phyloP scores from a whole-genome alignment of 92 coral and sea anemone species.

The Zoanthus sansibaricus region DNA sequence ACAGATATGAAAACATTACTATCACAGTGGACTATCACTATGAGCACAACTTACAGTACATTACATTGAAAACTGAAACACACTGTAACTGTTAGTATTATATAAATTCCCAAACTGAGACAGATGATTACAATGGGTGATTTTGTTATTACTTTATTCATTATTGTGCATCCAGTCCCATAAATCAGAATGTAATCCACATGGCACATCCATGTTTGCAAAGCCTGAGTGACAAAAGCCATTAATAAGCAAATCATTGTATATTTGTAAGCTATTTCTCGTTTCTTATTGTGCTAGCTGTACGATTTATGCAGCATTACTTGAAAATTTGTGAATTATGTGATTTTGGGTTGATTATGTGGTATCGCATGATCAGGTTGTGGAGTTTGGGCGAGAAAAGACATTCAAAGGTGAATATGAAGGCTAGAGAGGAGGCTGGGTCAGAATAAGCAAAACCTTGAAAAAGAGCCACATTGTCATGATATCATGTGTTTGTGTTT shows the following conservation, averaged over 20 bases:
- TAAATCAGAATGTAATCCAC: neutral
- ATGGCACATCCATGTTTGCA: neutral
- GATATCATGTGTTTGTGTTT: too few species aligned
- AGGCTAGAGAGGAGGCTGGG: too few species aligned
- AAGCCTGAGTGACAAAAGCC: conserved; percentile 9
- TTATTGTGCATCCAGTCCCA: neutral
- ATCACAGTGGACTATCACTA: neutral
- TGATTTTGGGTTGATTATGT: neutral
- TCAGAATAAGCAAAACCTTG: too few species aligned
- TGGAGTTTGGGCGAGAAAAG: neutral
- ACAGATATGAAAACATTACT: neutral
- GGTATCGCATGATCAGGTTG: conserved; percentile 4
- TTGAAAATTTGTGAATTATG: neutral
- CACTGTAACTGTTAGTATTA: too few species aligned
- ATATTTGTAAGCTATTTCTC: neutral
- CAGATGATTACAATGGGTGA: neutral
- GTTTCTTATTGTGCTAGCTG: neutral
- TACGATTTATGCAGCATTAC: neutral
- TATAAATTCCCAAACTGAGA: neutral
- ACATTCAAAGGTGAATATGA: neutral
- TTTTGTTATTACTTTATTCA: neutral
- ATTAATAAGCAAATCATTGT: neutral
- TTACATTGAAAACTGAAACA: conserved; percentile 12
- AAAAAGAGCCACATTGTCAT: too few species aligned
- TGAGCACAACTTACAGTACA: neutral